Percentiles rank a stretch among this genome's conserved stretches.
phyloP scores from a whole-genome alignment of 2,888 invertebrate genomes.

The Aporophyla nigra region DNA sequence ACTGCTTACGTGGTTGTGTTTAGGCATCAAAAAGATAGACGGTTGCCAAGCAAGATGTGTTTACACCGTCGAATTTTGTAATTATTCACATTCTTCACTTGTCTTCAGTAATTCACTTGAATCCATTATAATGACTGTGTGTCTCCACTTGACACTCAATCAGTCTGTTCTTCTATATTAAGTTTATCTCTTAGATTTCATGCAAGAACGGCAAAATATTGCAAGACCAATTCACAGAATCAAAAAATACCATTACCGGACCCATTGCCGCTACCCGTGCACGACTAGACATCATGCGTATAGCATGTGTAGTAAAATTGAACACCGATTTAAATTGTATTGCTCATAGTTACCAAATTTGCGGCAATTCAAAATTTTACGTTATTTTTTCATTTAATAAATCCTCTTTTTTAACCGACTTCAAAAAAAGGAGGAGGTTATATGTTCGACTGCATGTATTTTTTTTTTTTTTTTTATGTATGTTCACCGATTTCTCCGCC shows the following conservation, averaged over 20 bases:
- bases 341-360: background rate
- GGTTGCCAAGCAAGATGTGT: background rate
- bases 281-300: background rate
- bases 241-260: background rate
- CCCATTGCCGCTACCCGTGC: background rate
- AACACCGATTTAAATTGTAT: background rate
- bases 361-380: no score
- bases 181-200: background rate
- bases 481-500: no score
- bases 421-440: no score
- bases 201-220: background rate
- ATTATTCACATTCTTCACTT: background rate
- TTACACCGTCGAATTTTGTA: background rate
- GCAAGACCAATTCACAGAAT: no score
- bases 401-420: no score
- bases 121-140: background rate
- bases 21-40: background rate
- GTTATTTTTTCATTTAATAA: no score
- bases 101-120: background rate
- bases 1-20: constrained; percentile 23
- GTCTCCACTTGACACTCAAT: background rate
- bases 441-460: no score
- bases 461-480: no score
- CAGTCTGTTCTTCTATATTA: background rate
- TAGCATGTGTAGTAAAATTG: background rate